Evolutionary conservation across 2,888 invertebrate species (phyloP).

Genomic region (Cryptops parisi): DNA sequence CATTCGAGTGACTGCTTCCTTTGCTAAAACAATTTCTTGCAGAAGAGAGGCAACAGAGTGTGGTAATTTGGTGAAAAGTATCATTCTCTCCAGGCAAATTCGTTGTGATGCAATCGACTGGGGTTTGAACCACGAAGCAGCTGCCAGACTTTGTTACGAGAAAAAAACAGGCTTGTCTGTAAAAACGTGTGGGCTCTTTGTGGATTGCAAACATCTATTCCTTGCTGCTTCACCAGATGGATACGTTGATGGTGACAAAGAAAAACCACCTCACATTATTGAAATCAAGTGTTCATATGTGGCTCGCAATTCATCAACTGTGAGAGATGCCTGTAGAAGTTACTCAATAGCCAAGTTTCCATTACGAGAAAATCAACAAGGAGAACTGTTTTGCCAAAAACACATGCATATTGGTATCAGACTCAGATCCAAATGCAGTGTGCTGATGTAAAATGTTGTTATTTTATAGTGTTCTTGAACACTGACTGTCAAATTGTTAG

Average conservation of each 20-base stretch:
- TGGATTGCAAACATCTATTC: not conserved
- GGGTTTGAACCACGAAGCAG: not conserved
- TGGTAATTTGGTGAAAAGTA: not conserved
- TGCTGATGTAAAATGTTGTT: not conserved
- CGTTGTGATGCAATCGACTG: not conserved
- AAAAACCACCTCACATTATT: not conserved
- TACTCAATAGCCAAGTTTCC: not conserved
- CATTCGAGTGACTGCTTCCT: not conserved
- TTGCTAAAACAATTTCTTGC: not conserved
- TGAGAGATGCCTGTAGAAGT: not conserved
- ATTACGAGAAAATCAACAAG: not conserved
- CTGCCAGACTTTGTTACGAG: not conserved
- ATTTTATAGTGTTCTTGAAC: not conserved
- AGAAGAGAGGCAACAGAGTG: not conserved
- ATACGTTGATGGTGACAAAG: not conserved
- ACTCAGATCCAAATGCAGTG: not conserved
- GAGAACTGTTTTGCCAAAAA: not conserved
- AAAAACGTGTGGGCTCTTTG: not conserved
- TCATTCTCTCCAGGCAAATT: not conserved
- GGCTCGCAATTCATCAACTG: not conserved
- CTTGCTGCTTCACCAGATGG: not conserved
- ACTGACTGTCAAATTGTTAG: not conserved
- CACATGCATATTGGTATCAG: not conserved
- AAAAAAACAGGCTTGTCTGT: not conserved
- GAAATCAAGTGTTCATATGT: not conserved